Conservation (phyloP, 2,797 vertebrate genomes). For the Coracias cyanogaster region DNA sequence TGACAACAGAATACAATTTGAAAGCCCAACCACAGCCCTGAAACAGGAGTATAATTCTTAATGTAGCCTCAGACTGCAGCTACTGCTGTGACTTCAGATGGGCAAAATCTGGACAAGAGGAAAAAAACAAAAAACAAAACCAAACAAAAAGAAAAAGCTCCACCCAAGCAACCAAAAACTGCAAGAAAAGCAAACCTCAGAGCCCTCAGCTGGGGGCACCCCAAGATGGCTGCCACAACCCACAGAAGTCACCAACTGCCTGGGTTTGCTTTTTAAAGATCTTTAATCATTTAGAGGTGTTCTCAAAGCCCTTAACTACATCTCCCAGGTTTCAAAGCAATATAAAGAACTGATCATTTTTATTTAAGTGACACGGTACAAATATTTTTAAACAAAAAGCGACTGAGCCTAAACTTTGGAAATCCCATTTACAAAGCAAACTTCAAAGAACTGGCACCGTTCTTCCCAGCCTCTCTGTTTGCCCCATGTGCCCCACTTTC, state of each 20-base stretch:
- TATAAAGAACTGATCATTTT: not conserved
- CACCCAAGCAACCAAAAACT: too few species aligned
- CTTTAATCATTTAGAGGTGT: not conserved
- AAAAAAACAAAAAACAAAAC: not conserved
- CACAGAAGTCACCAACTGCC: not conserved
- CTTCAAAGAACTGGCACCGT: fast-evolving
- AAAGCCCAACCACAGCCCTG: not conserved
- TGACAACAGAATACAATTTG: not conserved
- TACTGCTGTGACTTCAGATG: not conserved
- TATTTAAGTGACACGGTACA: not conserved
- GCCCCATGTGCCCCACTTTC: fast-evolving
- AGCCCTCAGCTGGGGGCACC: not conserved
- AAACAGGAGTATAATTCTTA: not conserved
- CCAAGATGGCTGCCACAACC: fast-evolving
- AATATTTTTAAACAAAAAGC: not conserved
- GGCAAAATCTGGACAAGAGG: not conserved
- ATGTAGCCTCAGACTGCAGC: not conserved
- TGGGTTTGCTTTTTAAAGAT: not conserved
- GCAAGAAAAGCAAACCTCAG: not conserved
- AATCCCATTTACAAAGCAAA: not conserved
- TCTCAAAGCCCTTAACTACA: not conserved
- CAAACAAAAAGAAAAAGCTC: not conserved
- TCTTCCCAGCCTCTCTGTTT: not conserved
- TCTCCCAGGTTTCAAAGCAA: not conserved
- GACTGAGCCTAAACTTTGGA: not conserved